Base-by-base conservation (phyloP, 1,140 invertebrate genomes). In the Drosophila yakuba region DNA sequence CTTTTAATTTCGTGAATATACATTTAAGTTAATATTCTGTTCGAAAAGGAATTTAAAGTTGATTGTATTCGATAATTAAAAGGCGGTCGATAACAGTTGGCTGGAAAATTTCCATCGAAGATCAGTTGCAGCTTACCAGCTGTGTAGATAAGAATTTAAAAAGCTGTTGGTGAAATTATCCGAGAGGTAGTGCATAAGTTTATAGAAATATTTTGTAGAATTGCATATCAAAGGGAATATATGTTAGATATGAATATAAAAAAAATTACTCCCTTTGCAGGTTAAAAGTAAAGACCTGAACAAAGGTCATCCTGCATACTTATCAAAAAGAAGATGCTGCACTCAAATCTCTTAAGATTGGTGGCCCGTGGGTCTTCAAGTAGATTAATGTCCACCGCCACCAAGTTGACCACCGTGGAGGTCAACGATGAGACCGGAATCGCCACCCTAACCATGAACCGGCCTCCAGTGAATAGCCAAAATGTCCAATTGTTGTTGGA, bases 401-500 rank as follows among this genome's bases (percentile, higher is more conserved):
- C 68, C 1, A 90, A 91, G 36, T 44, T 88, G 23, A 91, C 90
- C 35, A 74, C 67, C 1, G 73, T 95, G 20, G 90, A 93, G 35
- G 92, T 95, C 3, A 93, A 94, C 76, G 94, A 95, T 60, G 93
- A 94, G 88, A 94, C 92, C 91, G 96, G 95, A 38, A 94, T 97
- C 60, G 95, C 95, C 20, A 95, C 94, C 2, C 90, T 97, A 14
- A 95, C 95, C 4, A 93, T 98, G 94, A 94, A 96, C 75, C 93
- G 95, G 79, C 91, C 94, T 54, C 97, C 97, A 28, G 97, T 97
- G 0, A 98, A 98, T 92, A 95, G 96, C 77, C 93, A 98, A 11
- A 98, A 97, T 82, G 92, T 95, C 3, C 96, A 97, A 59, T 92
- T 97, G 14, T 80, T 97, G 7, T 92, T 93, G 59, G 95, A 95